A percentile compares a stretch with the other conserved stretches of the same genome.
Conservation (phyloP, 1,140 invertebrate genomes). For the Drosophila dunni region DNA sequence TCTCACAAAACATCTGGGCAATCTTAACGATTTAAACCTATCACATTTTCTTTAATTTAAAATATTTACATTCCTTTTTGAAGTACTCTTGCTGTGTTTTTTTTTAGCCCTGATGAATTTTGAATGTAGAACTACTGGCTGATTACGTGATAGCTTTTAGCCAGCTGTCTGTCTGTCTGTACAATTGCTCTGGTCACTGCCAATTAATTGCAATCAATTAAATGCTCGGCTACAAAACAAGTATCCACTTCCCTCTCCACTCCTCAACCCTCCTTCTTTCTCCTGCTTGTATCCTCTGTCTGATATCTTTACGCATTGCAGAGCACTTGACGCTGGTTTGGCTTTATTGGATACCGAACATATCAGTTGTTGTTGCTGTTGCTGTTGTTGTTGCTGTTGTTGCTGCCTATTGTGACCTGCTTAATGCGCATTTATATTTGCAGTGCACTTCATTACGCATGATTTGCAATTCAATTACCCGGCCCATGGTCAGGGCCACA, state of each 20-base stretch:
- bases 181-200: slow-evolving; percentile 21
- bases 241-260: neutral
- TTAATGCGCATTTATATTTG: slow-evolving; percentile 67
- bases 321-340: slow-evolving; percentile 5
- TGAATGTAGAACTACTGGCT: neutral
- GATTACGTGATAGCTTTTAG: slow-evolving; percentile 5
- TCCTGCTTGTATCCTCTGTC: no score
- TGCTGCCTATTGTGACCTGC: slow-evolving; percentile 32
- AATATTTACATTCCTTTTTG: no score
- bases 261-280: no score
- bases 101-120: no score
- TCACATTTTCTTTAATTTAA: no score
- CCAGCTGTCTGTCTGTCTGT: neutral
- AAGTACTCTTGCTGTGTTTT: no score
- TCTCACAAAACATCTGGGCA: no score
- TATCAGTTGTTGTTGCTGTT: slow-evolving; percentile 4
- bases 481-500: slow-evolving; percentile 30
- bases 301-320: neutral
- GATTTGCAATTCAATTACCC: slow-evolving; percentile 82
- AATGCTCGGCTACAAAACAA: slow-evolving; percentile 17
- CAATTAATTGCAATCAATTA: slow-evolving; percentile 74
- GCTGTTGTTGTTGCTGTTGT: neutral
- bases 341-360: slow-evolving; percentile 7
- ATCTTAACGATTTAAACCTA: no score
- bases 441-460: slow-evolving; percentile 75